Percentiles rank a stretch among this genome's conserved stretches.
phyloP scores from a whole-genome alignment of 2,888 invertebrate species.

The Tachystola acroxantha region DNA sequence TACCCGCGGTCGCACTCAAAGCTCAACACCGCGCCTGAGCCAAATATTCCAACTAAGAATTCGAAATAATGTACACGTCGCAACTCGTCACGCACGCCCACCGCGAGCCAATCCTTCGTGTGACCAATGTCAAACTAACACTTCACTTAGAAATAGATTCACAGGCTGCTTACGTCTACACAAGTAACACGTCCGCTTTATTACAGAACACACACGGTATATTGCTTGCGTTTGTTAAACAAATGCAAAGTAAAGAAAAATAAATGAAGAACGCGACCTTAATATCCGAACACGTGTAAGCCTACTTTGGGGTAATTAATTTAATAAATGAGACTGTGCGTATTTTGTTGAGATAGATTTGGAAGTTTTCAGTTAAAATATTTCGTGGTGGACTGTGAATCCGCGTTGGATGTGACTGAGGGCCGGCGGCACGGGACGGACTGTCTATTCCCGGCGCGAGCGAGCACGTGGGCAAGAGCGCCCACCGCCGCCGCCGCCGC shows the following conservation, averaged over 20 bases:
- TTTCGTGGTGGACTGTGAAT: constrained; percentile 5
- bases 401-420: constrained; percentile 37
- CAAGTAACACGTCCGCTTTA: constrained; percentile 12
- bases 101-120: constrained; percentile 21
- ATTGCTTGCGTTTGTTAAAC: constrained; percentile 13
- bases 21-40: constrained; percentile 17
- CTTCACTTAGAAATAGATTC: constrained; percentile 16
- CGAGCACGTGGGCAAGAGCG: constrained; percentile 60
- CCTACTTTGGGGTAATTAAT: background rate
- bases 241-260: constrained; percentile 1
- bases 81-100: constrained; percentile 27
- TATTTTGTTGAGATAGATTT: too few relatives aligned
- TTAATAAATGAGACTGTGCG: background rate
- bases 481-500: constrained; percentile 33
- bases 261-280: background rate
- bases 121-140: constrained; percentile 27
- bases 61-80: constrained; percentile 33
- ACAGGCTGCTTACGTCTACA: constrained; percentile 22
- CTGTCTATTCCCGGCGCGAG: constrained; percentile 71
- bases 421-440: constrained; percentile 53
- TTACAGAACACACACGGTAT: constrained; percentile 6
- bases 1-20: constrained; percentile 20
- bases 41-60: constrained; percentile 23
- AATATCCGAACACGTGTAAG: background rate
- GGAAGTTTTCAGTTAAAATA: too few relatives aligned